Evolutionary conservation across 2,888 invertebrate species (phyloP).

Genomic region (Hipparchia semele): DNA sequence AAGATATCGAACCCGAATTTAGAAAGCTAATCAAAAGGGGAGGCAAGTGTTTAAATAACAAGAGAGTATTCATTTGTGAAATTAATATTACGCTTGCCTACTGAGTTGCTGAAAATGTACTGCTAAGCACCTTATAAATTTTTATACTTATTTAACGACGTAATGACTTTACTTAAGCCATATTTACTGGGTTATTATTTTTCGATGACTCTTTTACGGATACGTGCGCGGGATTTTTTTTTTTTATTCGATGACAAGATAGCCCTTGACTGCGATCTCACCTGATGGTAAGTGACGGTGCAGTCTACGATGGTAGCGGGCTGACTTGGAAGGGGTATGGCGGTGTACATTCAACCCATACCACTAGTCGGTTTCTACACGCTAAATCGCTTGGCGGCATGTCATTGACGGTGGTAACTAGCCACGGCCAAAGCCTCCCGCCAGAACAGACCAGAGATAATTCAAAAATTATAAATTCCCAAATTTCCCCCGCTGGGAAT

Average conservation of each 20-base stretch:
- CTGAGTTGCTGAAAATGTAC: neutral
- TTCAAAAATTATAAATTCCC: no score
- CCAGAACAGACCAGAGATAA: no score
- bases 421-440: no score
- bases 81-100: conserved; percentile 16
- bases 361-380: no score
- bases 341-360: neutral
- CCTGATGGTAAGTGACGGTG: no score
- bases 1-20: neutral
- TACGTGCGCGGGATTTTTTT: neutral
- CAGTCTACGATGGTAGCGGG: no score
- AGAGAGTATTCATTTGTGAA: conserved; percentile 20
- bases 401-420: no score
- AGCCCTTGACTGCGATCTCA: no score
- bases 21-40: neutral
- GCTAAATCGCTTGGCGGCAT: no score
- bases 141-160: conserved; percentile 38
- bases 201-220: conserved; percentile 13
- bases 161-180: conserved; percentile 28
- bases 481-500: no score
- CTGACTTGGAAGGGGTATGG: no score
- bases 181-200: conserved; percentile 35
- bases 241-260: no score
- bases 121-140: conserved; percentile 35
- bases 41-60: conserved; percentile 22